These are phyloP conservation scores for Heliocidaris erythrogramma DNA, from an alignment of 35 echinoderm and acorn worm species.

Conservation along the genomic window DNA sequence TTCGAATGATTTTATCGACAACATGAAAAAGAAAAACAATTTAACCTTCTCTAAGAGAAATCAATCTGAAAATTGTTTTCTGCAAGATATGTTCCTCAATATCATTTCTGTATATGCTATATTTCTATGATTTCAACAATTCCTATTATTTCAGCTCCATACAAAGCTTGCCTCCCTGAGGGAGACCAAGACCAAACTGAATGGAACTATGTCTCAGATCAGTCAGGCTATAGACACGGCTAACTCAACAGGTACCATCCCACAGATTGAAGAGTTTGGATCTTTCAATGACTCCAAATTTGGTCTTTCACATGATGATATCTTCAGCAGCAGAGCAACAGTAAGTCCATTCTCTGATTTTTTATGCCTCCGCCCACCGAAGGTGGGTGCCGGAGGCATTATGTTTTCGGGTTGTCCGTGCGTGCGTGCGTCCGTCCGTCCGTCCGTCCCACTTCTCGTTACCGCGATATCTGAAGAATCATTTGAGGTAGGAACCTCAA, in stretches of 20 bases:
- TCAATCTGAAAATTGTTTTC: not conserved
- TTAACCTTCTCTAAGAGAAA: not conserved
- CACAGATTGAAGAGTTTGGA: slow-evolving; percentile 64
- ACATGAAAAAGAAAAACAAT: not conserved
- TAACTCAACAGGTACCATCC: slow-evolving; percentile 54
- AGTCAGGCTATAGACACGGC: slow-evolving; percentile 63
- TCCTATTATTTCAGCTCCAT: slow-evolving; percentile 57
- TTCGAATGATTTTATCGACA: not conserved
- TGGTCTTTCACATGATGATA: slow-evolving; percentile 54
- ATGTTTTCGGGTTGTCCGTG: too few relatives aligned
- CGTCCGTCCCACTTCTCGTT: too few relatives aligned
- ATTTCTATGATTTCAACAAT: not conserved
- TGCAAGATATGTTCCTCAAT: too few relatives aligned
- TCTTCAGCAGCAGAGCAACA: slow-evolving; percentile 74
- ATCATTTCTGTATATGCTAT: not conserved
- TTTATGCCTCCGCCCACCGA: too few relatives aligned
- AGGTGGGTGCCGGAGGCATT: too few relatives aligned
- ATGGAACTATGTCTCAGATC: slow-evolving; percentile 57
- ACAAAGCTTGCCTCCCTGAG: slow-evolving; percentile 66
- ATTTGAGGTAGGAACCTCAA: too few relatives aligned
- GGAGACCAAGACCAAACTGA: slow-evolving; percentile 83
- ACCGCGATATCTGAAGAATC: too few relatives aligned
- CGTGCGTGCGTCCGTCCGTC: too few relatives aligned
- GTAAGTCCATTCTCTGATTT: slow-evolving; percentile 60
- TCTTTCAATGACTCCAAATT: slow-evolving; percentile 44